phyloP scores from a whole-genome alignment of 2,113 vertebrate species.

The Chinchilla lanigera region DNA sequence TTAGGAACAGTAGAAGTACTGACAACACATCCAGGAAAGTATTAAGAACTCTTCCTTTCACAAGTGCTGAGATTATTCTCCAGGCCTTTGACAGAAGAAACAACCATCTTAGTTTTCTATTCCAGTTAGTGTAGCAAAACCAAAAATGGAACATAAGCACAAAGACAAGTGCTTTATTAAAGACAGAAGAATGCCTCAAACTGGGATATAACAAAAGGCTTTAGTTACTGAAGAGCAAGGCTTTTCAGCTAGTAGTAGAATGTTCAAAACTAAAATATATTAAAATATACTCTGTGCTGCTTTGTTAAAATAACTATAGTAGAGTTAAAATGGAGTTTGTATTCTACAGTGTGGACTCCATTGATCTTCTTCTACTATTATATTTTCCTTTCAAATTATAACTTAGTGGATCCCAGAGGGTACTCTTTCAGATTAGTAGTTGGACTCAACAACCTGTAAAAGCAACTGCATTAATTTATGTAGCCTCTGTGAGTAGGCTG shows the following conservation, averaged over 20 bases:
- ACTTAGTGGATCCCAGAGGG: not conserved
- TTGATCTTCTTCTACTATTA: not conserved
- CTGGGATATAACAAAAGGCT: not conserved
- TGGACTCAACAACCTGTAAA: not conserved
- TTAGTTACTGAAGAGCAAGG: not conserved
- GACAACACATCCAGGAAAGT: not conserved
- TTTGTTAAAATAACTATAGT: not conserved
- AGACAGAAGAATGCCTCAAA: constrained; percentile 19
- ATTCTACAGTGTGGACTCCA: not conserved
- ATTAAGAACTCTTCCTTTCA: not conserved
- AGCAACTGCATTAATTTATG: not conserved
- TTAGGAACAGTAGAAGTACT: not conserved
- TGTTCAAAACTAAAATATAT: not conserved
- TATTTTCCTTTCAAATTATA: constrained; percentile 24
- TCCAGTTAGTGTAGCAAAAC: not conserved
- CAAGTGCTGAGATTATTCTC: not conserved
- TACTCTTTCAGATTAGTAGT: not conserved
- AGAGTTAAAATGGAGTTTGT: not conserved
- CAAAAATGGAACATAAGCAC: not conserved
- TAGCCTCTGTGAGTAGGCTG: not conserved
- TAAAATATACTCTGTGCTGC: not conserved
- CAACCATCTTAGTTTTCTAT: not conserved
- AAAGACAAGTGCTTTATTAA: not conserved
- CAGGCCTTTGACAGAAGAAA: not conserved
- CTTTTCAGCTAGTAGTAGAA: not conserved